A percentile compares a stretch with the other conserved stretches of the same genome.
phyloP scores from a whole-genome alignment of 2,797 vertebrate species.

The Intellagama lesueurii region DNA sequence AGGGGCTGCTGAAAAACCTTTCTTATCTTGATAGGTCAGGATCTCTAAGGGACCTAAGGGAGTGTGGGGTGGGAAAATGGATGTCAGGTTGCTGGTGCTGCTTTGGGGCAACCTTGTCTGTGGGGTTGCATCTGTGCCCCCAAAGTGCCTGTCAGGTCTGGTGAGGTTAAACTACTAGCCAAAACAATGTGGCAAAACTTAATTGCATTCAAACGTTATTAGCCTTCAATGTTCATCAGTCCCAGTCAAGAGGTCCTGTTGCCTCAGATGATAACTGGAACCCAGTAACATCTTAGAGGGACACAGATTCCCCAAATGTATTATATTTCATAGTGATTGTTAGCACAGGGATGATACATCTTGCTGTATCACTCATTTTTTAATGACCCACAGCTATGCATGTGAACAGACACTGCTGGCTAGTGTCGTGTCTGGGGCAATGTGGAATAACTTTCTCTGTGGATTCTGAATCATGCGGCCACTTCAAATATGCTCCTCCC shows the following conservation, averaged over 20 bases:
- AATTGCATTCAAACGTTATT: neutral
- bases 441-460: neutral
- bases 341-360: neutral
- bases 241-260: too few relatives aligned
- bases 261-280: too few relatives aligned
- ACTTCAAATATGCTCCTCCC: neutral
- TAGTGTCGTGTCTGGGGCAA: neutral
- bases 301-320: too few relatives aligned
- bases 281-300: too few relatives aligned
- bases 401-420: neutral
- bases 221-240: too few relatives aligned
- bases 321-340: neutral
- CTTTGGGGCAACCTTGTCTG: too few relatives aligned
- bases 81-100: neutral
- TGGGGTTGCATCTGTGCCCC: neutral
- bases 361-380: neutral
- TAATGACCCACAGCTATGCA: neutral
- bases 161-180: neutral
- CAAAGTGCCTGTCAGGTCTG: neutral
- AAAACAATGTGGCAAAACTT: neutral
- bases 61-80: too few relatives aligned
- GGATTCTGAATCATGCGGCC: neutral
- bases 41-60: neutral
- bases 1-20: neutral
- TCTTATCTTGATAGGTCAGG: neutral